phyloP scores from a whole-genome alignment of 2,113 vertebrate species.

The Cephalopholis sonnerati region DNA sequence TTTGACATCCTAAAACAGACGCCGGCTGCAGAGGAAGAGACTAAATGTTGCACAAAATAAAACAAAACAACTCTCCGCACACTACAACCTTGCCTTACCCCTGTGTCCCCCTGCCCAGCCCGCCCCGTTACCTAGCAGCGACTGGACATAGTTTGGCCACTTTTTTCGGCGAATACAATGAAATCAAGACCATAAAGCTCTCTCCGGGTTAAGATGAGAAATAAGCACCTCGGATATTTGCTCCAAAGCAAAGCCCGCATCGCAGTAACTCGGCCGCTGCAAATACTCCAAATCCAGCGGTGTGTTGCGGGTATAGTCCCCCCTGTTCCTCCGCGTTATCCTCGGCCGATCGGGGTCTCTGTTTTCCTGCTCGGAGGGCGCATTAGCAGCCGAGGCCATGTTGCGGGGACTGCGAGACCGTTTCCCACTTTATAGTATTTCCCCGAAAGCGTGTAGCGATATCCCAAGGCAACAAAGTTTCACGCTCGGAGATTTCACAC shows the following conservation, averaged over 20 bases:
- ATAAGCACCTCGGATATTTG: constrained; percentile 95
- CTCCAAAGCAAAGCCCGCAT: constrained; percentile 95
- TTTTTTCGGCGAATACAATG: constrained; percentile 43
- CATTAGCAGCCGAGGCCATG: constrained; percentile 97
- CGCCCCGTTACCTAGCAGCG: constrained; percentile 82
- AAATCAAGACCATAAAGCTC: constrained; percentile 34
- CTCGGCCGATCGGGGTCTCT: constrained; percentile 89
- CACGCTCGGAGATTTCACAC: constrained; percentile 85
- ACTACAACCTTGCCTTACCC: constrained; percentile 53
- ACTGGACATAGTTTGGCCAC: constrained; percentile 69
- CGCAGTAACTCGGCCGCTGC: constrained; percentile 97
- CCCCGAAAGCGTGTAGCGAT: constrained; percentile 83
- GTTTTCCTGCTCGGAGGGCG: constrained; percentile 89
- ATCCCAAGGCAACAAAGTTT: constrained; percentile 86
- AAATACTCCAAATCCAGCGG: constrained; percentile 93
- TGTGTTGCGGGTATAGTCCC: constrained; percentile 81
- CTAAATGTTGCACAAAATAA: background rate
- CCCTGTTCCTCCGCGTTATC: constrained; percentile 88
- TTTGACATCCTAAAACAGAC: constrained; percentile 1
- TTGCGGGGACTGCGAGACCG: constrained; percentile 88
- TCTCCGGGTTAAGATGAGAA: constrained; percentile 27
- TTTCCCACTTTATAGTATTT: constrained; percentile 85
- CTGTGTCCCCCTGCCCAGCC: constrained; percentile 55
- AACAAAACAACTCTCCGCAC: constrained; percentile 1
- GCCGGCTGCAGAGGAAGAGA: constrained; percentile 21